Percentiles rank a stretch among this genome's conserved stretches.
phyloP scores from a whole-genome alignment of 2,113 vertebrate genomes.

The Caranx ignobilis region DNA sequence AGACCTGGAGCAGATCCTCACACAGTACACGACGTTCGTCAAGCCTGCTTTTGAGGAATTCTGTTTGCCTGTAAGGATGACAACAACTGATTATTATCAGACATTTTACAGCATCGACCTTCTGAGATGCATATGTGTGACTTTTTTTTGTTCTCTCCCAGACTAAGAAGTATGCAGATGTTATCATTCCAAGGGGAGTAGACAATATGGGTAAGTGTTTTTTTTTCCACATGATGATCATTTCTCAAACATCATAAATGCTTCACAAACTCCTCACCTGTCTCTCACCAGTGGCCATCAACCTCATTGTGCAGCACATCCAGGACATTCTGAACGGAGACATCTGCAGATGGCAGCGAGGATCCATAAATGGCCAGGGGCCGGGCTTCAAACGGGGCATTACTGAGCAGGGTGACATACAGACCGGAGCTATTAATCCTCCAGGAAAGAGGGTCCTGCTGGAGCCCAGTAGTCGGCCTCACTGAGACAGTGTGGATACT shows the following conservation, averaged over 20 bases:
- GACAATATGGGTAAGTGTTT: slow-evolving; percentile 95
- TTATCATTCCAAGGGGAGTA: slow-evolving; percentile 96
- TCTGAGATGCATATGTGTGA: not conserved
- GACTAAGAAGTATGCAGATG: slow-evolving; percentile 98
- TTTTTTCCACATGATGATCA: too few species aligned
- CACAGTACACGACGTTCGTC: slow-evolving; percentile 96
- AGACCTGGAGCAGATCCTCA: slow-evolving; percentile 97
- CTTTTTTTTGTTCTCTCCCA: slow-evolving; percentile 71
- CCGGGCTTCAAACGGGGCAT: slow-evolving; percentile 88
- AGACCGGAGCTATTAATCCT: slow-evolving; percentile 58
- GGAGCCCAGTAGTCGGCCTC: slow-evolving; percentile 95
- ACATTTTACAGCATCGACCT: not conserved
- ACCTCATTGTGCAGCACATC: slow-evolving; percentile 98
- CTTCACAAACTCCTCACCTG: not conserved
- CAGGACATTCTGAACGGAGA: slow-evolving; percentile 96
- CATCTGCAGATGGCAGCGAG: slow-evolving; percentile 95
- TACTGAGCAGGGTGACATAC: slow-evolving; percentile 82
- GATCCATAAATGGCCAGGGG: slow-evolving; percentile 80
- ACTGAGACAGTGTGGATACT: slow-evolving; percentile 76
- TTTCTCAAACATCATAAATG: not conserved
- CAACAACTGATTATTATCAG: not conserved
- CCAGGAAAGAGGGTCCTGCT: slow-evolving; percentile 88
- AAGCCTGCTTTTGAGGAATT: slow-evolving; percentile 99
- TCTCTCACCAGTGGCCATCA: slow-evolving; percentile 91
- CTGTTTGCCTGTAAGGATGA: slow-evolving; percentile 90